A percentile compares a stretch with the other conserved stretches of the same genome.
phyloP scores from a whole-genome alignment of 2,888 invertebrate species.

The Oscheius sp. region DNA sequence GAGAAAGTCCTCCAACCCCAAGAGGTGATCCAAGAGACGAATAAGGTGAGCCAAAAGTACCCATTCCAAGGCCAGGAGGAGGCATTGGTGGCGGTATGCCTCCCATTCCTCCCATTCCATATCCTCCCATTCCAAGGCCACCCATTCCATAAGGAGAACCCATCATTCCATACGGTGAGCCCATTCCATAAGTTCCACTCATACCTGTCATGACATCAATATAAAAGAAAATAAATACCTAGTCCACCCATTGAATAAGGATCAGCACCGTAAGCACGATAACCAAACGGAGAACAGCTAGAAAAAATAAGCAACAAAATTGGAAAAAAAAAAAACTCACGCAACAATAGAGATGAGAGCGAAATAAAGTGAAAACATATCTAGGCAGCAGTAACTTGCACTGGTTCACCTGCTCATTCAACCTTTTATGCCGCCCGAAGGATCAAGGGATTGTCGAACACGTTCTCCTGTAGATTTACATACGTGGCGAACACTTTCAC shows the following conservation, averaged over 20 bases:
- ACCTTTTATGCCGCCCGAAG: conserved; percentile 28
- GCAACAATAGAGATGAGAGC: neutral
- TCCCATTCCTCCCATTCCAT: conserved; percentile 15
- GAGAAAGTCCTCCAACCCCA: neutral
- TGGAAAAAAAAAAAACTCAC: neutral
- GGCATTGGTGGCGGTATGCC: conserved; percentile 23
- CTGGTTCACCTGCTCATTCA: conserved; percentile 19
- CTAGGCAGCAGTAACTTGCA: conserved; percentile 5
- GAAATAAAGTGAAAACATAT: conserved; percentile 14
- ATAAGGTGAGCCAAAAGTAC: conserved; percentile 16
- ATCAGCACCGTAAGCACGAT: conserved; percentile 5
- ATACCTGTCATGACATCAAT: neutral
- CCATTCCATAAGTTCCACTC: conserved; percentile 1
- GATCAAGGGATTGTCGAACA: conserved; percentile 27
- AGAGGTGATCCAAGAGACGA: conserved; percentile 8
- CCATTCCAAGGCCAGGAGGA: conserved; percentile 23
- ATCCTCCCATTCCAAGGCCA: conserved; percentile 19
- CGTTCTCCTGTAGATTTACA: conserved; percentile 29
- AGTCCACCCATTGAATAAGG: conserved; percentile 23
- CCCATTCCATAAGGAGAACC: conserved; percentile 16
- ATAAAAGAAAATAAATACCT: neutral
- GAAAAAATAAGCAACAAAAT: neutral
- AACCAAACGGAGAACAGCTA: neutral
- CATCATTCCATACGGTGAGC: conserved; percentile 22
- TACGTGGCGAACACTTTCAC: conserved; percentile 31